phyloP scores from a whole-genome alignment of 2,888 invertebrate species.

The Drosophila paracracens region DNA sequence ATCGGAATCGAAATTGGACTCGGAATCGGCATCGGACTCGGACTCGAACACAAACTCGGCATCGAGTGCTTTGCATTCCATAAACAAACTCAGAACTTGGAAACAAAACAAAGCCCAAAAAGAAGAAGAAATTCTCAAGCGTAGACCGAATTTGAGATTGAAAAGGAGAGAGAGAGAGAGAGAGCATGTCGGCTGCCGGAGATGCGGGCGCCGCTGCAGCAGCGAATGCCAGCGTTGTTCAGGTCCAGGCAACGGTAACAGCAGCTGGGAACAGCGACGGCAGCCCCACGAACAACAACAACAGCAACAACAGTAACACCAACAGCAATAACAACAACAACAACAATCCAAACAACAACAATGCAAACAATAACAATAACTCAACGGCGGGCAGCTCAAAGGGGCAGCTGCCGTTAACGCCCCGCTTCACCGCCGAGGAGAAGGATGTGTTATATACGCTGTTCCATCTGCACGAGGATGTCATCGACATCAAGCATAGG shows the following conservation, averaged over 20 bases:
- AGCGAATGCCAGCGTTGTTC: constrained; percentile 43
- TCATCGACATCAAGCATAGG: constrained; percentile 84
- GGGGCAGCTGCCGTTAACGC: constrained; percentile 76
- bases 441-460: constrained; percentile 83
- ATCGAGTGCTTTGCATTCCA: constrained; percentile 45
- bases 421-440: constrained; percentile 84
- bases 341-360: constrained; percentile 7
- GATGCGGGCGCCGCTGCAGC: constrained; percentile 47
- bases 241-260: constrained; percentile 45
- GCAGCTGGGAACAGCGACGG: constrained; percentile 32
- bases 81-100: constrained; percentile 48
- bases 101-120: constrained; percentile 19
- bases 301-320: constrained; percentile 24
- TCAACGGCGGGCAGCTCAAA: constrained; percentile 46
- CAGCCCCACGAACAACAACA: constrained; percentile 23
- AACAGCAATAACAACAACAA: constrained; percentile 6
- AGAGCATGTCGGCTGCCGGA: constrained; percentile 54
- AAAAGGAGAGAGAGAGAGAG: not conserved
- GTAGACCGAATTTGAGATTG: not conserved
- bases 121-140: constrained; percentile 6
- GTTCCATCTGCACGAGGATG: constrained; percentile 83
- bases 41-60: constrained; percentile 6
- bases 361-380: constrained; percentile 27
- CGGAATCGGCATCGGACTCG: constrained; percentile 22
- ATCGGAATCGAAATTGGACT: constrained; percentile 32